Evolutionary conservation across 2,888 invertebrate genomes (phyloP).

Genomic region (Fabriciana adippe): DNA sequence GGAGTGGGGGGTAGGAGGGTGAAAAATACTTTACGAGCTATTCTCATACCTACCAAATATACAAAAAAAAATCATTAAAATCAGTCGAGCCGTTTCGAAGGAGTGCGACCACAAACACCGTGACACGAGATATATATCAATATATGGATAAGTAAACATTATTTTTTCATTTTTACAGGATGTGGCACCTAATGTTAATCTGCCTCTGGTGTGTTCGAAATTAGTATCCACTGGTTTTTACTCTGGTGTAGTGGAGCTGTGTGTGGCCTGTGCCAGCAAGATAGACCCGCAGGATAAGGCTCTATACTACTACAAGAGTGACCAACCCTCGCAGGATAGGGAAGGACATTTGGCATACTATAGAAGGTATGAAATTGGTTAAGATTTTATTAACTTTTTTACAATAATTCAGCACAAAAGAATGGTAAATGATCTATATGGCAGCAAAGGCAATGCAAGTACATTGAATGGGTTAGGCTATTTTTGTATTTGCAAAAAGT

Average conservation of each 20-base stretch:
- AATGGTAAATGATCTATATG: background rate
- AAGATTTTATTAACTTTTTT: background rate
- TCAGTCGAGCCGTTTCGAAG: too few species aligned
- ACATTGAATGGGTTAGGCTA: too few species aligned
- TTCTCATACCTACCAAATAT: too few species aligned
- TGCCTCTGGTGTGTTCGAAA: constrained; percentile 92
- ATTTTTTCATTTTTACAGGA: constrained; percentile 63
- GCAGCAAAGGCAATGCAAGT: too few species aligned
- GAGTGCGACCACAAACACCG: too few species aligned
- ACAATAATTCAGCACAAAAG: background rate
- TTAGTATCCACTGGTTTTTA: constrained; percentile 91
- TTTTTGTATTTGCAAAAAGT: too few species aligned
- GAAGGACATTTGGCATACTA: constrained; percentile 90
- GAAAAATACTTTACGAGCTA: too few species aligned
- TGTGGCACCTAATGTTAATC: constrained; percentile 93
- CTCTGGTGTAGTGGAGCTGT: constrained; percentile 94
- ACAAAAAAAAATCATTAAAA: too few species aligned
- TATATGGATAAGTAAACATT: too few species aligned
- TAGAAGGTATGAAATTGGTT: constrained; percentile 75
- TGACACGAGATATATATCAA: too few species aligned
- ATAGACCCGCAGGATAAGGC: constrained; percentile 95
- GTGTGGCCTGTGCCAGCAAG: constrained; percentile 91
- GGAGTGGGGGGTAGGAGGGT: too few species aligned
- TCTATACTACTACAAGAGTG: constrained; percentile 92
- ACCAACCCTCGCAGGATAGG: constrained; percentile 90